A percentile compares a stretch with the other conserved stretches of the same genome.
Evolutionary conservation across 2,113 vertebrate species (phyloP).

Genomic region (Fukomys damarensis): DNA sequence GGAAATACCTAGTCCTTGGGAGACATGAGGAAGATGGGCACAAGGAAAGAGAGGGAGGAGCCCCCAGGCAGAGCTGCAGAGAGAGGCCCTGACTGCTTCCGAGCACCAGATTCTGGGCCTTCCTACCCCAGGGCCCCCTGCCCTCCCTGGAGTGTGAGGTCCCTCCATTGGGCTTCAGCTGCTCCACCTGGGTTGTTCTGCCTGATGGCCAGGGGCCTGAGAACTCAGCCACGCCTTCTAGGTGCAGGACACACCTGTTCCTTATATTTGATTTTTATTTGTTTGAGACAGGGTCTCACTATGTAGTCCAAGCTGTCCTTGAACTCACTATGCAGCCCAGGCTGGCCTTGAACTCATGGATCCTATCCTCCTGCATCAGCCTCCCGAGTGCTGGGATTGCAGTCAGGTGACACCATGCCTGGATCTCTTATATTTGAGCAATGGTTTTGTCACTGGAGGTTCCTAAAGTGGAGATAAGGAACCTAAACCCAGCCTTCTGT

Average conservation of each 20-base stretch:
- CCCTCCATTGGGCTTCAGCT: not conserved
- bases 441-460: not conserved
- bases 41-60: not conserved
- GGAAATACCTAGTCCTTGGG: not conserved
- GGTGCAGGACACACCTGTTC: not conserved
- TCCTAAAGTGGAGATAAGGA: not conserved
- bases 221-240: not conserved
- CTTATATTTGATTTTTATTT: not conserved
- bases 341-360: not conserved
- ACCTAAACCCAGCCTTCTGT: not conserved
- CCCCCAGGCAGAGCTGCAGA: not conserved
- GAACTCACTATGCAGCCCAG: too few species aligned
- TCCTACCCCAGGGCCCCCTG: not conserved
- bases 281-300: not conserved
- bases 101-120: not conserved
- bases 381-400: not conserved
- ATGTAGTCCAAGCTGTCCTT: not conserved
- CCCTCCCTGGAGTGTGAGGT: not conserved
- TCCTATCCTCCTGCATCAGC: not conserved
- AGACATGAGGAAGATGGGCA: not conserved
- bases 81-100: not conserved
- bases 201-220: not conserved
- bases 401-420: not conserved
- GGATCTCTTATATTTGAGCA: not conserved
- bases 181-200: too few species aligned